Evolutionary conservation across 2,888 invertebrate species (phyloP).

Genomic region (Himalopsyche tibetana): DNA sequence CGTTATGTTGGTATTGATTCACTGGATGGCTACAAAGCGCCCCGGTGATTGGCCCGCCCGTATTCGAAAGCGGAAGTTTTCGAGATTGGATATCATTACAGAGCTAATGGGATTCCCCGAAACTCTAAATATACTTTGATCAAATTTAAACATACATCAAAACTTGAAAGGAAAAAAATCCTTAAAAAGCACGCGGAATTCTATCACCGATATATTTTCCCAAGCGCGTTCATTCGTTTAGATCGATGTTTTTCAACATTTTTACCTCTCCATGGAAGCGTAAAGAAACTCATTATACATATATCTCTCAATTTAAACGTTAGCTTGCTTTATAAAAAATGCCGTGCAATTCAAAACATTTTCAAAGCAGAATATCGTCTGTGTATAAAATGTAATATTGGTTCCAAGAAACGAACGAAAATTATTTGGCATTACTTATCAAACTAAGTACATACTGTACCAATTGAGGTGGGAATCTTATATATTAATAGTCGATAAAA

Average conservation of each 20-base stretch:
- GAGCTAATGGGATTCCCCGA: slow-evolving; percentile 27
- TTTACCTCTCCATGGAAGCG: not conserved
- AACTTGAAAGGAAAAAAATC: slow-evolving; percentile 16
- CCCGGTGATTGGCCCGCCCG: slow-evolving; percentile 20
- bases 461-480: no score
- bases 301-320: no score
- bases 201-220: not conserved
- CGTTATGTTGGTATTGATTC: slow-evolving; percentile 26
- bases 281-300: not conserved
- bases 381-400: no score
- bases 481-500: no score
- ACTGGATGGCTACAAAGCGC: slow-evolving; percentile 9
- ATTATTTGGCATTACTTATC: no score
- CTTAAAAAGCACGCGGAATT: not conserved
- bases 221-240: not conserved
- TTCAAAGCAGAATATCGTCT: no score
- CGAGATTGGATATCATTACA: slow-evolving; percentile 30
- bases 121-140: slow-evolving; percentile 34
- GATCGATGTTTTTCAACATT: slow-evolving; percentile 2
- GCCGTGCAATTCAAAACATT: no score
- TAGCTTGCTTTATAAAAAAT: no score
- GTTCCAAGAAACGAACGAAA: no score
- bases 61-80: slow-evolving; percentile 26
- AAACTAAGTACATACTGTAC: no score
- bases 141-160: slow-evolving; percentile 34